Conservation (phyloP, 2,113 vertebrate species). For the Corythornis vintsioides region DNA sequence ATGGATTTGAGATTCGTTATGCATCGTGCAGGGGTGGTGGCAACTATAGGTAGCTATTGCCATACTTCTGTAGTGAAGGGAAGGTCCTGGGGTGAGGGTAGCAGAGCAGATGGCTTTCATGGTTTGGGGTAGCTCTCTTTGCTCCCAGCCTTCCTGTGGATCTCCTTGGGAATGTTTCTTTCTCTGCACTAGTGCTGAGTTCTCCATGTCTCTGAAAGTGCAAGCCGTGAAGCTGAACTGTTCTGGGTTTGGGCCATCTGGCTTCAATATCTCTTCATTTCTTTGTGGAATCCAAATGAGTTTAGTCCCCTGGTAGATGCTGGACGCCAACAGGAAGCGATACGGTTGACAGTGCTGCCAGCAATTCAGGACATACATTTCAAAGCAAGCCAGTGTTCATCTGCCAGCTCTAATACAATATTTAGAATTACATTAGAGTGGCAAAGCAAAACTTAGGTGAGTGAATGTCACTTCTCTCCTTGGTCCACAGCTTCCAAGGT, state of each 20-base stretch:
- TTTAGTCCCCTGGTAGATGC: neutral
- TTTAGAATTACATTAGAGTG: neutral
- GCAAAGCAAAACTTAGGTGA: slow-evolving; percentile 8
- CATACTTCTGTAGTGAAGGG: neutral
- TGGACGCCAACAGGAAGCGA: neutral
- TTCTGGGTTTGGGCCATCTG: neutral
- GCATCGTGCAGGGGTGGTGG: neutral
- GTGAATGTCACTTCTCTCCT: neutral
- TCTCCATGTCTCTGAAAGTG: neutral
- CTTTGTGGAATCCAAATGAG: neutral
- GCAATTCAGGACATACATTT: neutral
- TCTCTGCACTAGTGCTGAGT: neutral
- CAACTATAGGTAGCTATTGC: neutral
- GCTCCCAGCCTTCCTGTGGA: neutral
- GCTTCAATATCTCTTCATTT: neutral
- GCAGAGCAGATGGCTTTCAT: neutral
- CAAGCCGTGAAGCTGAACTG: neutral
- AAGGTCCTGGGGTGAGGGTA: neutral
- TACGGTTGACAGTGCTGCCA: neutral
- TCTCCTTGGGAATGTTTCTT: neutral
- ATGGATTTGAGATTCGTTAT: neutral
- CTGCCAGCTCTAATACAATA: neutral
- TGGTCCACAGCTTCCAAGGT: neutral
- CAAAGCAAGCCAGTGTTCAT: neutral
- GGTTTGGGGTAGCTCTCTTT: neutral